Evolutionary conservation across 2,797 vertebrate species (phyloP).

Genomic region (Cyprinella venusta): DNA sequence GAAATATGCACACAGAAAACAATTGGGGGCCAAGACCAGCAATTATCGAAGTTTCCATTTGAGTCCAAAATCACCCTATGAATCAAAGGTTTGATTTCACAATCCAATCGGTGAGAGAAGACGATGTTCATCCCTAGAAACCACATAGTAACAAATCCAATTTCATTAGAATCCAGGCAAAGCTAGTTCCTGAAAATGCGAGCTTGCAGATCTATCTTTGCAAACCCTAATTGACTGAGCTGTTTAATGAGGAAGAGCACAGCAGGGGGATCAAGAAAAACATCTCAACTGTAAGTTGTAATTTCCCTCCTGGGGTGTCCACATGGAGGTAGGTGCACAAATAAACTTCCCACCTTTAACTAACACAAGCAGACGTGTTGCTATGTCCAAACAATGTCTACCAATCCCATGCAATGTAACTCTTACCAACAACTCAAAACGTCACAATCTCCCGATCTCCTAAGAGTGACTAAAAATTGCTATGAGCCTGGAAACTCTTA

Average conservation of each 20-base stretch:
- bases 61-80: background rate
- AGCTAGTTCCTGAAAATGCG: constrained; percentile 26
- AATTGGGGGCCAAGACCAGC: background rate
- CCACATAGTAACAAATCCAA: background rate
- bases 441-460: background rate
- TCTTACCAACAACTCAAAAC: background rate
- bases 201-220: constrained; percentile 36
- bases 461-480: background rate
- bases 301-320: background rate
- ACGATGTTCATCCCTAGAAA: background rate
- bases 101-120: background rate
- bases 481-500: constrained; percentile 19
- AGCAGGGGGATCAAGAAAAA: constrained; percentile 7
- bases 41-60: constrained; percentile 27
- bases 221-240: constrained; percentile 4
- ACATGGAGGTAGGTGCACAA: background rate
- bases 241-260: constrained; percentile 39
- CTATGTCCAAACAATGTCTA: background rate
- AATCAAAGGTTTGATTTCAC: constrained; percentile 10
- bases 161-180: constrained; percentile 11
- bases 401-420: background rate
- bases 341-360: background rate
- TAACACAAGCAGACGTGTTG: background rate
- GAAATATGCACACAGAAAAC: background rate
- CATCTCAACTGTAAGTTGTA: background rate